Conservation (phyloP, 1,140 invertebrate species). For the Drosophila persimilis region DNA sequence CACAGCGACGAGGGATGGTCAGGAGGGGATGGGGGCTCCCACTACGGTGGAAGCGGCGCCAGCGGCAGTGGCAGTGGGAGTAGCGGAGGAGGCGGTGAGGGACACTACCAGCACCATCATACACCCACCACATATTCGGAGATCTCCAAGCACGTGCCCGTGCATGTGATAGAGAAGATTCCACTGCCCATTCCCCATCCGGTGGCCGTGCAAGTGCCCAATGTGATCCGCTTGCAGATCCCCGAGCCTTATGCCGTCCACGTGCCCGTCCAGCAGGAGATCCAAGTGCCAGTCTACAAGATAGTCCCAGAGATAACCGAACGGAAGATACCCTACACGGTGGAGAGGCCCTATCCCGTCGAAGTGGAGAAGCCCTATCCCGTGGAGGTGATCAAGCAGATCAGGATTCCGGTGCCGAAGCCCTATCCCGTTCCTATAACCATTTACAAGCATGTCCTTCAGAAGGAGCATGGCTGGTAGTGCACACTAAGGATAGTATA, state of each 20-base stretch:
- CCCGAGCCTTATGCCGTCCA: conserved; percentile 89
- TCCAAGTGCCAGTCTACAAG: conserved; percentile 89
- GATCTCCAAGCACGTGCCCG: conserved; percentile 87
- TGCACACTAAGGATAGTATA: neutral
- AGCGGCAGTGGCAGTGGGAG: conserved; percentile 37
- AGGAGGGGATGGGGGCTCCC: conserved; percentile 16
- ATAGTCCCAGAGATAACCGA: conserved; percentile 87
- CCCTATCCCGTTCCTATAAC: conserved; percentile 91
- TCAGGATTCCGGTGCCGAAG: conserved; percentile 89
- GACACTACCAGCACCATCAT: conserved; percentile 61
- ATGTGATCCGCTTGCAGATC: conserved; percentile 89
- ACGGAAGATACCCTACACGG: conserved; percentile 89
- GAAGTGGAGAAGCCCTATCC: conserved; percentile 90
- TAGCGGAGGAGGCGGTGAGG: conserved; percentile 32
- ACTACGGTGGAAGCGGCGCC: conserved; percentile 16
- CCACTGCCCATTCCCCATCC: conserved; percentile 90
- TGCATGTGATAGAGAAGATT: conserved; percentile 90
- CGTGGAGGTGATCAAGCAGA: conserved; percentile 90
- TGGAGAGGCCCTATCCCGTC: conserved; percentile 90
- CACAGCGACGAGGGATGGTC: conserved; percentile 45
- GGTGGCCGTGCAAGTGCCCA: conserved; percentile 88
- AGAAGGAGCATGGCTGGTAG: conserved; percentile 85
- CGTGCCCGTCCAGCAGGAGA: conserved; percentile 88
- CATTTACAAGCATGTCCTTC: conserved; percentile 91
- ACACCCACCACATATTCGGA: conserved; percentile 85